phyloP scores from a whole-genome alignment of 2,888 invertebrate species.

The Tortrix viridana region DNA sequence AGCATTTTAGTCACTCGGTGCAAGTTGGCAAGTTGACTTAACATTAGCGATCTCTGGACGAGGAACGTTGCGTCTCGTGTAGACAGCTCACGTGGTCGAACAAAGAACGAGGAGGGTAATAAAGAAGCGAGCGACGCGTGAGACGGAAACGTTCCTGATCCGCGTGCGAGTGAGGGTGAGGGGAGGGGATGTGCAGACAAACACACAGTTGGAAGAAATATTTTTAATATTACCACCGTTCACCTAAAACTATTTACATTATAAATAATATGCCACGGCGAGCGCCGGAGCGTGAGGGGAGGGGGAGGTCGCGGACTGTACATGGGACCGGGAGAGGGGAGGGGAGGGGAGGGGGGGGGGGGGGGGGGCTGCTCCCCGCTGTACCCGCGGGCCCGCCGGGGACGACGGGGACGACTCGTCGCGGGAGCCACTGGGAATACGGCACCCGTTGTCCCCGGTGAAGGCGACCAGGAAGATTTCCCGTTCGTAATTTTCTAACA shows the following conservation, averaged over 20 bases:
- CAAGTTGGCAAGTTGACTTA: neutral
- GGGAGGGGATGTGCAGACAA: slow-evolving; percentile 62
- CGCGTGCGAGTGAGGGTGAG: slow-evolving; percentile 6
- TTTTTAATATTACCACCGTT: slow-evolving; percentile 76
- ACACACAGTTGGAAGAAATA: slow-evolving; percentile 64
- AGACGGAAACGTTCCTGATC: too few relatives aligned
- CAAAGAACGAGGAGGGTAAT: too few relatives aligned
- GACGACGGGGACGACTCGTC: too few relatives aligned
- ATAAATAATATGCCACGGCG: slow-evolving; percentile 67
- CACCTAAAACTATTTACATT: slow-evolving; percentile 81
- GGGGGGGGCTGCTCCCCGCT: slow-evolving; percentile 1
- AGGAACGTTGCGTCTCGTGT: neutral
- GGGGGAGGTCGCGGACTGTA: slow-evolving; percentile 62
- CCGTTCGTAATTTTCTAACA: too few relatives aligned
- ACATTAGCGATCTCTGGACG: neutral
- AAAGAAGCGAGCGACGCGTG: too few relatives aligned
- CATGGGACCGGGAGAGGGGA: slow-evolving; percentile 51
- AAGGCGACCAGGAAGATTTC: too few relatives aligned
- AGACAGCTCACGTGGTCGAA: neutral
- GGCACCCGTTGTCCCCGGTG: too few relatives aligned
- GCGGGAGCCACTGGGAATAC: too few relatives aligned
- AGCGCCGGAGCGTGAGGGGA: slow-evolving; percentile 41
- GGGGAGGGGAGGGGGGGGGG: slow-evolving; percentile 25
- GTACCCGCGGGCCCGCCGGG: too few relatives aligned
- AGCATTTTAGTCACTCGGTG: slow-evolving; percentile 16